These are phyloP conservation scores for Xiphophorus couchianus DNA, from an alignment of 2,113 vertebrate genomes.

Conservation along the genomic window DNA sequence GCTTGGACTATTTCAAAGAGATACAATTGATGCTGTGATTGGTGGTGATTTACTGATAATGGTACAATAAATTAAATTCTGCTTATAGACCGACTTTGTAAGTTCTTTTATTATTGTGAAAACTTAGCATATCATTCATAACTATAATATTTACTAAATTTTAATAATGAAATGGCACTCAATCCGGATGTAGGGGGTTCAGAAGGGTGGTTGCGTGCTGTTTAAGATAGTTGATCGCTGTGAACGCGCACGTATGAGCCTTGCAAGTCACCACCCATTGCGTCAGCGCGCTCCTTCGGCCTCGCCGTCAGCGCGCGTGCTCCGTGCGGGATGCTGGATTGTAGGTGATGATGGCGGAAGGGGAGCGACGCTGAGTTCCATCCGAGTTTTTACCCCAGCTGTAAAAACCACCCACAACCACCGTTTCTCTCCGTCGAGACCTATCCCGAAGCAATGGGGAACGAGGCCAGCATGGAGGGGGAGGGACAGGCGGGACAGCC, in stretches of 20 bases:
- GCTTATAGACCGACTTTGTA: background rate
- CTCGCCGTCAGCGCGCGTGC: slow-evolving; percentile 77
- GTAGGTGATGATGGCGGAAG: slow-evolving; percentile 87
- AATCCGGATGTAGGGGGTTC: background rate
- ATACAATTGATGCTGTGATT: background rate
- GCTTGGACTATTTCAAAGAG: background rate
- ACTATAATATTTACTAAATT: background rate
- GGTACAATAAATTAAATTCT: background rate
- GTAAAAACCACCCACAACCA: slow-evolving; percentile 67
- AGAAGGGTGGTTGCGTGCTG: slow-evolving; percentile 36
- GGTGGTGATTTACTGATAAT: background rate
- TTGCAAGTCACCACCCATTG: slow-evolving; percentile 70
- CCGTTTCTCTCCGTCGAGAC: slow-evolving; percentile 69
- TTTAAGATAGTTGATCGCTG: slow-evolving; percentile 34
- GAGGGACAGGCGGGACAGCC: slow-evolving; percentile 79
- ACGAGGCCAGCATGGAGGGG: slow-evolving; percentile 83
- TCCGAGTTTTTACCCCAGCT: slow-evolving; percentile 69
- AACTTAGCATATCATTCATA: background rate
- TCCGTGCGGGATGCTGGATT: slow-evolving; percentile 81
- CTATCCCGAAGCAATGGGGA: slow-evolving; percentile 78
- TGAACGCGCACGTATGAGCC: slow-evolving; percentile 70
- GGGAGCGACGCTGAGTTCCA: slow-evolving; percentile 80
- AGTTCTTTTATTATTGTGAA: background rate
- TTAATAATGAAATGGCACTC: background rate
- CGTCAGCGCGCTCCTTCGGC: slow-evolving; percentile 75